phyloP scores from a whole-genome alignment of 1,140 invertebrate genomes.

The Acromyrmex heyeri region DNA sequence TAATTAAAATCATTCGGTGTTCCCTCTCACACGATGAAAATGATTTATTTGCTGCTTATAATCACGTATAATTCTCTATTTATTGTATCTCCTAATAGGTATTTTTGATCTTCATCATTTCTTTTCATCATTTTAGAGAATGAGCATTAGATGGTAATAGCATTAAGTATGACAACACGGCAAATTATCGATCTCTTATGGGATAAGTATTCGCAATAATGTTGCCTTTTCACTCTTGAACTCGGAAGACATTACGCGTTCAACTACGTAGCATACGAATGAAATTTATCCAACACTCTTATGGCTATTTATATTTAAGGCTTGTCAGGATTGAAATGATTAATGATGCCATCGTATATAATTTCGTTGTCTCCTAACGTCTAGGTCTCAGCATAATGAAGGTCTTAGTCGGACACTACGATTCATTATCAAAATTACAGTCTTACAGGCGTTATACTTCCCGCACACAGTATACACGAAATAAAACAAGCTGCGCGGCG shows the following conservation, averaged over 20 bases:
- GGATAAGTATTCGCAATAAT: conserved; percentile 21
- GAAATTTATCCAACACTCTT: conserved; percentile 49
- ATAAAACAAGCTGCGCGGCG: conserved; percentile 39
- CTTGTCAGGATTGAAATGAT: conserved; percentile 58
- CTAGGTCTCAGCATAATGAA: conserved; percentile 50
- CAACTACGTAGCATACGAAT: background rate
- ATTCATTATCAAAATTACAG: conserved; percentile 69
- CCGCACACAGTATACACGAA: conserved; percentile 36
- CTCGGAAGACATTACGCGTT: conserved; percentile 32
- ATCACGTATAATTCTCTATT: background rate
- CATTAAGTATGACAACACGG: background rate
- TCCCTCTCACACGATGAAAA: background rate
- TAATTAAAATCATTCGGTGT: conserved; percentile 1
- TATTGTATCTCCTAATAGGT: background rate
- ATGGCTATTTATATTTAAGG: conserved; percentile 46
- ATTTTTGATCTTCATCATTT: background rate
- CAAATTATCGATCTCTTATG: conserved; percentile 24
- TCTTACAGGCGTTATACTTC: conserved; percentile 48
- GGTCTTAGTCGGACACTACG: conserved; percentile 36
- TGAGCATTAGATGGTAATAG: background rate
- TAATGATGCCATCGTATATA: conserved; percentile 57
- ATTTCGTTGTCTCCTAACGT: conserved; percentile 52
- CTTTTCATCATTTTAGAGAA: background rate
- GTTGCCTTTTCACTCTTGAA: conserved; percentile 8
- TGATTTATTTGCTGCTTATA: background rate